Base-by-base conservation (phyloP, 1,140 invertebrate species). In the Listronotus oregonensis region DNA sequence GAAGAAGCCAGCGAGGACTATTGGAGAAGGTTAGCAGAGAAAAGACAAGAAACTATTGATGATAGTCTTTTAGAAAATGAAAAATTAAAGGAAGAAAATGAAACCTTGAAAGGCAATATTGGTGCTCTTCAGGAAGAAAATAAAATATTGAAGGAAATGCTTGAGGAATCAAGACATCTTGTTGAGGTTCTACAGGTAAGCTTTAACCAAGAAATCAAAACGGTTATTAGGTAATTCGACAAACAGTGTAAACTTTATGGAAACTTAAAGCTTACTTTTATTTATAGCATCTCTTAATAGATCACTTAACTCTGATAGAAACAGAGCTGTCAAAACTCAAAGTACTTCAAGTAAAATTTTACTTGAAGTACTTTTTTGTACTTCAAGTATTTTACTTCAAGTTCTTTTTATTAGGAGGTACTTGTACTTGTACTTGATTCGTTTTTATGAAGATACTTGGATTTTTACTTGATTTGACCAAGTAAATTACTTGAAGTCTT, bases 21-120 rank as follows among this genome's bases (percentile, higher is more conserved):
- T 74, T 90, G 88, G 88, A 73, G 87, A 80, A 77, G 84, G 39
- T 69, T 89, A 51, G 86, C 87, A 56, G 87, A 89, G 77, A 86
- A 84, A 62, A 81, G 87, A 31, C 79, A 85, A 73, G 81, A 82
- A 78, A 85, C 86, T 11, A 73, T 90, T n/a, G 80, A 87, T 70
- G 84, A 87, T 62, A 82, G 85, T 42, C 80, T 89, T 42, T 80
- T 85, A 58, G 85, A 90, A 76, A 90, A 88, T 79, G 79, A 83
- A 68, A 80, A 81, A 57, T 76, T 85, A 9, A 78, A 80, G 44
- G 79, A 84, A 66, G 85, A 90, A 76, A 90, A 88, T 79, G 79
- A 83, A 67, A 80, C 81, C 55, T 76, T 85, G 7, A 78, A 80
- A 44, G 79, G 83, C 67, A 78, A 81, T 40, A 79, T 87, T 64